These are phyloP conservation scores for Ctena decussata DNA, from an alignment of 2,888 invertebrate genomes.

Conservation along the genomic window DNA sequence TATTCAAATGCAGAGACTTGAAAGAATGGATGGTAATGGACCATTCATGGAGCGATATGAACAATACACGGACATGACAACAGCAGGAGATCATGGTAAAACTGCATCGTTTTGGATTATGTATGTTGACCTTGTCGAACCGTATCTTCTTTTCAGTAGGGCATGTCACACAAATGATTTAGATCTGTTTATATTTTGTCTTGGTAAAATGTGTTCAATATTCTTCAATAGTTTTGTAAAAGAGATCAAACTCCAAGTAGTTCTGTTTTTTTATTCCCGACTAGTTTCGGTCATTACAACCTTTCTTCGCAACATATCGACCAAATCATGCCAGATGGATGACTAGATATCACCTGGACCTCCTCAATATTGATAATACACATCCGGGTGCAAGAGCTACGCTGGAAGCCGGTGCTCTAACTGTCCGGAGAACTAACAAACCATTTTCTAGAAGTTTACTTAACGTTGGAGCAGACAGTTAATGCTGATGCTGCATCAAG, in stretches of 20 bases:
- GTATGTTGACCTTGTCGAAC: slow-evolving; percentile 49
- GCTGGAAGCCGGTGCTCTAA: slow-evolving; percentile 20
- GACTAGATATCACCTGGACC: slow-evolving; percentile 57
- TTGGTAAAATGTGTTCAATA: slow-evolving; percentile 21
- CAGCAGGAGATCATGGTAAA: slow-evolving; percentile 43
- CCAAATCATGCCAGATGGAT: slow-evolving; percentile 66
- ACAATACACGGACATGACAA: slow-evolving; percentile 19
- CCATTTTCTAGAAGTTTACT: slow-evolving; percentile 26
- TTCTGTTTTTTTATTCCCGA: too few species aligned
- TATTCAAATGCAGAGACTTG: neutral
- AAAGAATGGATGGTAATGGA: neutral
- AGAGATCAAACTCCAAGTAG: too few species aligned
- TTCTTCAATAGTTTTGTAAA: too few species aligned
- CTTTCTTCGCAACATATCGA: slow-evolving; percentile 55
- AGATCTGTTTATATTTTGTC: slow-evolving; percentile 36
- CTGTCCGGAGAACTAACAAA: neutral
- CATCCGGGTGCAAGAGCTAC: neutral
- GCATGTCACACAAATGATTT: slow-evolving; percentile 54
- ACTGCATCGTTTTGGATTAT: slow-evolving; percentile 62
- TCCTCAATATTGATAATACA: slow-evolving; percentile 42
- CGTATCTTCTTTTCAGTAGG: slow-evolving; percentile 30
- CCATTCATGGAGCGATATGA: neutral
- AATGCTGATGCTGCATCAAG: slow-evolving; percentile 41
- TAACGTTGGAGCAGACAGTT: slow-evolving; percentile 30
- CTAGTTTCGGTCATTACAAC: too few species aligned